Evolutionary conservation across 2,888 invertebrate species (phyloP).

Genomic region (Onchidella celtica): DNA sequence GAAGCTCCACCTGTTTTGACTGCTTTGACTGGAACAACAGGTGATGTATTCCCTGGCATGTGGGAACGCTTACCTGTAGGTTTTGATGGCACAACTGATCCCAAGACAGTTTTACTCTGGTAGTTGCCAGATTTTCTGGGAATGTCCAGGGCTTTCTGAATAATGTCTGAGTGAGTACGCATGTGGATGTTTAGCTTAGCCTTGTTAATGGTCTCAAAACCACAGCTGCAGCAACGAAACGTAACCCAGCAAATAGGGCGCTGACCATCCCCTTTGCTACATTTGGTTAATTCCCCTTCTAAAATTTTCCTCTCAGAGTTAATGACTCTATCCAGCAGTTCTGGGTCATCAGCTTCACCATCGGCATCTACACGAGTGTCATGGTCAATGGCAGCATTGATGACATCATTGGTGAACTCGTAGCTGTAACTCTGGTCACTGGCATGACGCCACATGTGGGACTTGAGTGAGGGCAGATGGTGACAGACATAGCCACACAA

Average conservation of each 20-base stretch:
- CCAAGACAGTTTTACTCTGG: not conserved
- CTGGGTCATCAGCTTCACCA: slow-evolving; percentile 54
- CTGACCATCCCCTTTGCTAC: slow-evolving; percentile 46
- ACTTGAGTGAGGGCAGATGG: slow-evolving; percentile 79
- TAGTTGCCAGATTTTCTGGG: slow-evolving; percentile 21
- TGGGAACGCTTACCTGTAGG: slow-evolving; percentile 1
- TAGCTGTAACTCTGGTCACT: slow-evolving; percentile 78
- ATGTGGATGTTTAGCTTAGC: slow-evolving; percentile 76
- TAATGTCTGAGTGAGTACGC: slow-evolving; percentile 76
- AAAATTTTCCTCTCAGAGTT: slow-evolving; percentile 56
- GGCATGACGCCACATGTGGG: slow-evolving; percentile 80
- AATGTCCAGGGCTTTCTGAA: slow-evolving; percentile 65
- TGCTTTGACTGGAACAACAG: slow-evolving; percentile 1
- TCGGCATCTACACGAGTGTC: slow-evolving; percentile 66
- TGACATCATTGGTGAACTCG: slow-evolving; percentile 77
- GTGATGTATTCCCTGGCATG: not conserved
- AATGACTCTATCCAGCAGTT: slow-evolving; percentile 56
- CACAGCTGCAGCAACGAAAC: slow-evolving; percentile 79
- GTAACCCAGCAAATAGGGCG: slow-evolving; percentile 73
- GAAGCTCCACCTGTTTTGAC: slow-evolving; percentile 1
- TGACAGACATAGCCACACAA: slow-evolving; percentile 79
- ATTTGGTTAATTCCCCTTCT: slow-evolving; percentile 56
- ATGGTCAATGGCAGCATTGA: slow-evolving; percentile 78
- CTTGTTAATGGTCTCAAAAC: slow-evolving; percentile 77
- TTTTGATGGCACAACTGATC: slow-evolving; percentile 2